phyloP scores from a whole-genome alignment of 1,140 invertebrate species.

The Aphidius ervi region DNA sequence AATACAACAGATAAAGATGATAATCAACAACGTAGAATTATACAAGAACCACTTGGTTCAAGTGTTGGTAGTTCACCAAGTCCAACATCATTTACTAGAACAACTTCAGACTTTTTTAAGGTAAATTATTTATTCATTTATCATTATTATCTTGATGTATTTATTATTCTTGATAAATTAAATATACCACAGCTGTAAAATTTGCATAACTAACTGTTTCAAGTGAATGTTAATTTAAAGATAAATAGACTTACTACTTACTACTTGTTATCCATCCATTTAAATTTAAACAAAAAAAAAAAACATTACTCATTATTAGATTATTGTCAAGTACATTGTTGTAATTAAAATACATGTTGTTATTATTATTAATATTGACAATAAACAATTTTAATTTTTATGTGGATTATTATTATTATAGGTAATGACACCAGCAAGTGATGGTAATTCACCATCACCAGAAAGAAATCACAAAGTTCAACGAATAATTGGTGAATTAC shows the following conservation, averaged over 20 bases:
- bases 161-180: no score
- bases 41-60: conserved; percentile 44
- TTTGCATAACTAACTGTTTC: background rate
- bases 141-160: no score
- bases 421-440: conserved; percentile 53
- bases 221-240: no score
- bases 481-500: conserved; percentile 80
- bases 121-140: conserved; percentile 30
- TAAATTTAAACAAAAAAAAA: no score
- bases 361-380: no score
- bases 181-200: background rate
- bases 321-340: no score
- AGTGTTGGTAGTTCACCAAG: conserved; percentile 50
- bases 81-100: conserved; percentile 49
- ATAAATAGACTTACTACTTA: no score
- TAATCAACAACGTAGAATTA: conserved; percentile 34
- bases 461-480: conserved; percentile 61
- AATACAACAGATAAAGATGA: background rate
- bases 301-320: no score
- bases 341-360: no score
- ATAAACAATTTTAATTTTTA: no score
- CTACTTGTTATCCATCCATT: no score
- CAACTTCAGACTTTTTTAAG: conserved; percentile 56
- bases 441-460: conserved; percentile 51
- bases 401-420: conserved; percentile 23